phyloP scores from a whole-genome alignment of 1,140 invertebrate genomes.

The Cydia amplana region DNA sequence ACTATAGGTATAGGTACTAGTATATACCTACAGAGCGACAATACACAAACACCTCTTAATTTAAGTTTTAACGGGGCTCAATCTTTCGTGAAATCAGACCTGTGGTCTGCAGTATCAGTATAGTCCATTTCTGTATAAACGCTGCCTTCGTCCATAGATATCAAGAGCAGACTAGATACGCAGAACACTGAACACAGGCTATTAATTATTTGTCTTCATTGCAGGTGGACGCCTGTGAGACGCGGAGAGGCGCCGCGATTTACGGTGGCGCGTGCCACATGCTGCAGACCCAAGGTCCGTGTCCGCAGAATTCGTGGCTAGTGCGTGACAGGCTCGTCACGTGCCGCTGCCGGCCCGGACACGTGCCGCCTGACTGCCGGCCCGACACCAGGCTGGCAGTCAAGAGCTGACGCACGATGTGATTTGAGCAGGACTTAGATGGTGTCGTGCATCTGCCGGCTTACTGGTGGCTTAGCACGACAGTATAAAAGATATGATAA shows the following conservation, averaged over 20 bases:
- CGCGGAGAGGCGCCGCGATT: constrained; percentile 81
- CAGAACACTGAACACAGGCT: too few species aligned
- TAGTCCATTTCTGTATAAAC: too few species aligned
- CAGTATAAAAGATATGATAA: too few species aligned
- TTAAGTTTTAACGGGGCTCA: too few species aligned
- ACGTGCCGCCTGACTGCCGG: constrained; percentile 39
- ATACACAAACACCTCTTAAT: too few species aligned
- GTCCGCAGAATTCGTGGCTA: constrained; percentile 86
- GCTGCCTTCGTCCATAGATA: too few species aligned
- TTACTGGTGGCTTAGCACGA: too few species aligned
- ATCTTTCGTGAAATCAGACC: too few species aligned
- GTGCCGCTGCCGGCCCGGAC: constrained; percentile 87
- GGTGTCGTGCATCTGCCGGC: background rate
- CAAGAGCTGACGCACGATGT: constrained; percentile 44
- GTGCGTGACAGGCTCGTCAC: constrained; percentile 77
- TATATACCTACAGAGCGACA: too few species aligned
- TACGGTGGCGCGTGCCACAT: constrained; percentile 84
- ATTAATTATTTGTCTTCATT: constrained; percentile 34
- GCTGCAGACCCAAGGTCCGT: constrained; percentile 87
- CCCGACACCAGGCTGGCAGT: constrained; percentile 34
- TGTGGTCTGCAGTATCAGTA: too few species aligned
- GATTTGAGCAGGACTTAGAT: constrained; percentile 38
- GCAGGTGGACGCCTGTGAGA: constrained; percentile 78
- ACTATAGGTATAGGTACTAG: too few species aligned
- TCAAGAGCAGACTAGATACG: too few species aligned